These are phyloP conservation scores for Cephus nigrinus DNA, from an alignment of 2,888 invertebrate species.

Conservation along the genomic window DNA sequence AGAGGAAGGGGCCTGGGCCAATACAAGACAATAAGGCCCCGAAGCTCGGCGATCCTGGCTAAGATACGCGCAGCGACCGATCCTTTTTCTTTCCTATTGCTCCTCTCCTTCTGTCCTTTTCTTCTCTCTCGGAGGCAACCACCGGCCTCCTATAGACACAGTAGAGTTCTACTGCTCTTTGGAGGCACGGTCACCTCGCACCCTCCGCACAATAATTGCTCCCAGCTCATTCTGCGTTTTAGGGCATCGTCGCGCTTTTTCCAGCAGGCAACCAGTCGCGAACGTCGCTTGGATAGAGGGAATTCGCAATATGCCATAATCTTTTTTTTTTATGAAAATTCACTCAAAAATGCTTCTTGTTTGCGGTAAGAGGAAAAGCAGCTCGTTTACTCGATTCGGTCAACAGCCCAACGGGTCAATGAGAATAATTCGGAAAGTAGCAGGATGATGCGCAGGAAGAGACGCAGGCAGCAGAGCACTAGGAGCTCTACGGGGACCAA, in stretches of 20 bases:
- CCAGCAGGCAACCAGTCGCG: too few relatives aligned
- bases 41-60: conserved; percentile 44
- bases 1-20: conserved; percentile 31
- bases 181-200: conserved; percentile 22
- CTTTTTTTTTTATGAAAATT: too few relatives aligned
- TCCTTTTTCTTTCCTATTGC: conserved; percentile 28
- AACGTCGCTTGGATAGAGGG: too few relatives aligned
- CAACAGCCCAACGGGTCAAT: too few relatives aligned
- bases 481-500: conserved; percentile 26
- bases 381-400: too few relatives aligned
- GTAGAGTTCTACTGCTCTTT: conserved; percentile 22
- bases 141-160: too few relatives aligned
- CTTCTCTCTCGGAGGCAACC: neutral
- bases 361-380: too few relatives aligned
- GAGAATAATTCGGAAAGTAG: too few relatives aligned
- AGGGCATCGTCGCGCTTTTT: neutral
- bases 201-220: conserved; percentile 17
- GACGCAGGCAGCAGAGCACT: conserved; percentile 17
- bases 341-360: too few relatives aligned
- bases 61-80: conserved; percentile 35
- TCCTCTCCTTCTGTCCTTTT: conserved; percentile 11
- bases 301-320: too few relatives aligned
- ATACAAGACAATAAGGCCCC: conserved; percentile 52
- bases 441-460: neutral
- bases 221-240: conserved; percentile 40